Base-by-base conservation (phyloP, 2,888 invertebrate species). In the Agriotes lineatus region DNA sequence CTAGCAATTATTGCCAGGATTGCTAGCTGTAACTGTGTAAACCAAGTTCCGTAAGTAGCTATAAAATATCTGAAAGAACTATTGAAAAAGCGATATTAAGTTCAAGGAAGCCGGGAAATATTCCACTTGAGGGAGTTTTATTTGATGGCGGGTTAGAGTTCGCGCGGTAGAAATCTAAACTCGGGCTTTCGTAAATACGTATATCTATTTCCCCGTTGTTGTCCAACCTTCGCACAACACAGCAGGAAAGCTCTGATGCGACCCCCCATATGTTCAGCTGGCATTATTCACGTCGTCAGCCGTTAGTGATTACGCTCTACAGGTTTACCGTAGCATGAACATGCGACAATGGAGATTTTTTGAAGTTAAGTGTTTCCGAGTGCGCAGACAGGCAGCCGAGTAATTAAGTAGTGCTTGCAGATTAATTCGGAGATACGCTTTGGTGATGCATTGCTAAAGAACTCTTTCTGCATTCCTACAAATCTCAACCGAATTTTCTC, bases 311-410 rank as follows among this genome's bases (percentile, higher is more conserved):
- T 54, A 62, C 30, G 16, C 50, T 62, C 39, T 54, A 62, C 62
- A 62, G 42, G 54, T 62, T 62, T 62, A 62, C 35, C 50, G 54
- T 62, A 54, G 52, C 42, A 42, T 54, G 62, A 62, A 62, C 50
- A 33, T 12, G 20, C 56, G 37, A 56, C 19, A 10, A 18, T 45
- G 22, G n/a, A n/a, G n/a, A n/a, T 10, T 20, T n/a, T 20, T 48
- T 12, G 5, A 42, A 16, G 42, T 42, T 42, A 16, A 14, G 7
- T 16, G 7, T 42, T 42, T 42, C 1, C 16, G 42, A 9, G 10
- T 6, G 35, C n/a, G 10, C 10, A 35, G 7, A 10, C 5, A 35
- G n/a, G 5, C 10, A 2, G 2, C 2, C 2, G 2, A 10, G 35
- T 10, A 35, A 25, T 3, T 7, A 5, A 3, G 25, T 3, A 5